These are phyloP conservation scores for Papilio aristodemus DNA, from an alignment of 1,140 invertebrate genomes.

Conservation along the genomic window DNA sequence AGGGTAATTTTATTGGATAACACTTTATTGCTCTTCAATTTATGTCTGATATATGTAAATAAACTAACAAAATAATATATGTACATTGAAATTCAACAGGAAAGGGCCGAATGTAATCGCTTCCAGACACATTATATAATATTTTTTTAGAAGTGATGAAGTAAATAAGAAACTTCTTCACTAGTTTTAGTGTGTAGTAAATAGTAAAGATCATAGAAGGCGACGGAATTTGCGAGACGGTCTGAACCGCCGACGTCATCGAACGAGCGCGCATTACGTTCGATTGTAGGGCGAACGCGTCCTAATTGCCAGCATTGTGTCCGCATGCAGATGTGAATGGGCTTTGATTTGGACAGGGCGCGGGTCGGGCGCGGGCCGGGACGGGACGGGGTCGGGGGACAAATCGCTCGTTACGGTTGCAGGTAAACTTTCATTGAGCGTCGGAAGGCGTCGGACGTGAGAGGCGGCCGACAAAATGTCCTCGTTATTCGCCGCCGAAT, in stretches of 20 bases:
- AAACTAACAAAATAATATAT: background rate
- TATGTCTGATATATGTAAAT: background rate
- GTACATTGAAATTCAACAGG: background rate
- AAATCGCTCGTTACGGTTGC: slow-evolving; percentile 80
- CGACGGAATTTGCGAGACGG: slow-evolving; percentile 52
- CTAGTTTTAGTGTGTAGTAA: background rate
- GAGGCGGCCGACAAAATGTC: slow-evolving; percentile 78
- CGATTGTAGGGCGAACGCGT: slow-evolving; percentile 76
- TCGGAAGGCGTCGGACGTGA: slow-evolving; percentile 80
- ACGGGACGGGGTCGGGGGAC: slow-evolving; percentile 67
- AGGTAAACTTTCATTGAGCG: slow-evolving; percentile 80
- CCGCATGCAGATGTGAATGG: slow-evolving; percentile 80
- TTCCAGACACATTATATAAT: background rate
- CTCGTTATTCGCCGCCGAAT: slow-evolving; percentile 80
- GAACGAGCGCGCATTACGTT: slow-evolving; percentile 74
- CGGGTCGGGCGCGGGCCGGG: slow-evolving; percentile 53
- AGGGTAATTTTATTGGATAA: background rate
- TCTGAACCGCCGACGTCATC: slow-evolving; percentile 58
- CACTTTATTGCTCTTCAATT: background rate
- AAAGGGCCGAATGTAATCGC: background rate
- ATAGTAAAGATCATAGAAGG: slow-evolving; percentile 37
- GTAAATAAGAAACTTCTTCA: background rate
- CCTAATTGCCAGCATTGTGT: slow-evolving; percentile 80
- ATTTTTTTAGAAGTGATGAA: background rate
- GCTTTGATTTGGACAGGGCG: slow-evolving; percentile 75